phyloP scores from a whole-genome alignment of 2,888 invertebrate species.

The Troides oblongomaculatus region DNA sequence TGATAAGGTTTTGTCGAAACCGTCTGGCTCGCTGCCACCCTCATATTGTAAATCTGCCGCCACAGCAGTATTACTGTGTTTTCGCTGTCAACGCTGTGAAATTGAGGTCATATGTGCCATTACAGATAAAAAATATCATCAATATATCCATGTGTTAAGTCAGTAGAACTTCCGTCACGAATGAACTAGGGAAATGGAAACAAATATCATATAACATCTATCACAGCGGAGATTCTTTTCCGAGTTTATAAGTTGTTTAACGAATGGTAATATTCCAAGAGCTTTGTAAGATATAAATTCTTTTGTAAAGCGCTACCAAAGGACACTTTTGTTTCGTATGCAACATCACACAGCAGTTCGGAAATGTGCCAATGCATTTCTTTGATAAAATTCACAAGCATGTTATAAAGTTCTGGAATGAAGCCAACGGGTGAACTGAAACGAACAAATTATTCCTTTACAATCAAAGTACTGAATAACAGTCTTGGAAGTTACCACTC shows the following conservation, averaged over 20 bases:
- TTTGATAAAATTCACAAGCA: conserved; percentile 21
- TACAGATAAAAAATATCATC: not conserved
- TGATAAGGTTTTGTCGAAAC: no score
- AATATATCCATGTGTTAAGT: not conserved
- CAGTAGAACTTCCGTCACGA: not conserved
- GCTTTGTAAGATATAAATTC: not conserved
- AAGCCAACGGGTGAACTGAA: conserved; percentile 18
- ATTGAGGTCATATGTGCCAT: not conserved
- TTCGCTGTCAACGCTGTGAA: no score
- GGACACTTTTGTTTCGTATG: conserved; percentile 18
- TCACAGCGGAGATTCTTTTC: not conserved
- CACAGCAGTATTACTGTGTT: no score
- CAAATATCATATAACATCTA: not conserved
- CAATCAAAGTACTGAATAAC: conserved; percentile 9
- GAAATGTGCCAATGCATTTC: conserved; percentile 29
- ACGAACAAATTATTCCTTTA: conserved; percentile 16
- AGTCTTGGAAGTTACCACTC: conserved; percentile 2
- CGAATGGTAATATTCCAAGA: not conserved
- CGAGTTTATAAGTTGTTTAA: not conserved
- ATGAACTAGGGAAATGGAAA: not conserved
- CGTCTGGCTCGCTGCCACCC: no score
- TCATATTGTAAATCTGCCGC: no score
- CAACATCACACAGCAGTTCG: conserved; percentile 10
- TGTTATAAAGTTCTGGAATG: conserved; percentile 21
- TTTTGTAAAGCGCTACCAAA: conserved; percentile 3